A percentile compares a stretch with the other conserved stretches of the same genome.
Conservation (phyloP, 1,140 invertebrate genomes). For the Anastrepha obliqua region DNA sequence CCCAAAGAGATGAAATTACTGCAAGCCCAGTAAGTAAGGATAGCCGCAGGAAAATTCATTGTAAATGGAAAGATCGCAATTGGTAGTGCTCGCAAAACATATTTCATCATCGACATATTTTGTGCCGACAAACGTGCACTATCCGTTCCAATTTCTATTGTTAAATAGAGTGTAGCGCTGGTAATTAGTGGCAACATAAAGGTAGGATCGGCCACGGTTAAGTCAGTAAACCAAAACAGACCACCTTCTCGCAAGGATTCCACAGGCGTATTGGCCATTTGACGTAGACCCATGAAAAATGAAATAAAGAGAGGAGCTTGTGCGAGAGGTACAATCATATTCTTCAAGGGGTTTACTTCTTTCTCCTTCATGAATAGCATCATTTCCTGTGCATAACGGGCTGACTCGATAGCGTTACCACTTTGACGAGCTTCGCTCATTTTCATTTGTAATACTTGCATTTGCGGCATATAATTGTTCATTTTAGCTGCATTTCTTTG, state of each 20-base stretch:
- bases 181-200: slow-evolving; percentile 92
- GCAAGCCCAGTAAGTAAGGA: slow-evolving; percentile 93
- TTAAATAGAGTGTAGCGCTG: slow-evolving; percentile 84
- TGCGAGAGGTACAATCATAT: slow-evolving; percentile 85
- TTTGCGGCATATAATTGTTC: slow-evolving; percentile 87
- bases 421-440: slow-evolving; percentile 87
- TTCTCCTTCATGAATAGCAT: slow-evolving; percentile 88
- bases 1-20: slow-evolving; percentile 91
- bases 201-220: slow-evolving; percentile 92
- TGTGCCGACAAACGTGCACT: slow-evolving; percentile 79
- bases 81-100: slow-evolving; percentile 84
- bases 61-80: slow-evolving; percentile 89
- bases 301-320: slow-evolving; percentile 95
- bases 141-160: slow-evolving; percentile 91
- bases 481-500: slow-evolving; percentile 87
- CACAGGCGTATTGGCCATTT: slow-evolving; percentile 91
- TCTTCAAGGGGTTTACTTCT: slow-evolving; percentile 86
- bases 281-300: slow-evolving; percentile 88
- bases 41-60: slow-evolving; percentile 90
- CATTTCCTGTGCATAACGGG: slow-evolving; percentile 84
- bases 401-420: slow-evolving; percentile 87
- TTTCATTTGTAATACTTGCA: slow-evolving; percentile 86
- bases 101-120: slow-evolving; percentile 83
- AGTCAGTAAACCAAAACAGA: slow-evolving; percentile 93
- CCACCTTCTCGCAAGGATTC: slow-evolving; percentile 93